Evolutionary conservation across 2,113 vertebrate species (phyloP).

Genomic region (Antennarius striatus): DNA sequence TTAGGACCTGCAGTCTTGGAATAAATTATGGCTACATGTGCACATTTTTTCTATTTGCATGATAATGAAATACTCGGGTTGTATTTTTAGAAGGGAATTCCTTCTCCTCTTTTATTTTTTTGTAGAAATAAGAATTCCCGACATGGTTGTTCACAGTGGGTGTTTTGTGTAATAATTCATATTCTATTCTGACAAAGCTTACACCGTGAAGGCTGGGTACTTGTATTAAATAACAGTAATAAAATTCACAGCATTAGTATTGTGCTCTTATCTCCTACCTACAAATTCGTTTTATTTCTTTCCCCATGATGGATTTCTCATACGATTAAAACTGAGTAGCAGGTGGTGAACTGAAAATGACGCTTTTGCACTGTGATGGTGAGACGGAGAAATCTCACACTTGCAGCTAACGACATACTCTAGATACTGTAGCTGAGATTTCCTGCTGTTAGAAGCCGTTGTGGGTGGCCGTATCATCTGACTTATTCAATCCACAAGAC

Average conservation of each 20-base stretch:
- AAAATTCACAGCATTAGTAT: constrained; percentile 11
- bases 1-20: background rate
- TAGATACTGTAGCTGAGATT: too few relatives aligned
- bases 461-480: background rate
- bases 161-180: constrained; percentile 6
- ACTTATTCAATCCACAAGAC: background rate
- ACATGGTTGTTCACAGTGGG: background rate
- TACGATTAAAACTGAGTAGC: background rate
- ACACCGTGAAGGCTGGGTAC: background rate
- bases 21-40: background rate
- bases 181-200: background rate
- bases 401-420: too few relatives aligned
- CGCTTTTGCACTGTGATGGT: constrained; percentile 5
- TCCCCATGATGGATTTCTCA: too few relatives aligned
- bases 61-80: background rate
- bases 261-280: background rate
- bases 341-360: constrained; percentile 3
- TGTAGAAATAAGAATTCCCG: background rate
- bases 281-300: background rate
- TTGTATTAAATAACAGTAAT: constrained; percentile 4
- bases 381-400: background rate
- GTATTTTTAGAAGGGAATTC: background rate
- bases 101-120: constrained; percentile 3
- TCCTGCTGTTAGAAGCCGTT: background rate
- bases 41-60: background rate